Conservation (phyloP, 1,140 invertebrate genomes). For the Drosophila ercepeae region DNA sequence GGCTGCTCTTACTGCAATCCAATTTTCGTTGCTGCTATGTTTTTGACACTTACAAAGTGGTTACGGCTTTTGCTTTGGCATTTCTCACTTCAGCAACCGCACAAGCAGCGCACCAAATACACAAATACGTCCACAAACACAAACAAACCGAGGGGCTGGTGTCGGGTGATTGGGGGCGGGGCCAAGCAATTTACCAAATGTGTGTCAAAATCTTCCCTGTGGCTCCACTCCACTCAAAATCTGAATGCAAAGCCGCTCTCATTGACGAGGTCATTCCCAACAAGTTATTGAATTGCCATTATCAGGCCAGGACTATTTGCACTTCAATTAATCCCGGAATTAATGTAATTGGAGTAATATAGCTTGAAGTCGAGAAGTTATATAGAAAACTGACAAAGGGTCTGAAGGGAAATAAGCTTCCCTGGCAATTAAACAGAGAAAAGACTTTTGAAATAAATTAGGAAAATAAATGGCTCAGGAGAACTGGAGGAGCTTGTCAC, state of each 20-base stretch:
- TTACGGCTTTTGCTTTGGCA: constrained; percentile 81
- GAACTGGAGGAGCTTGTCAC: background rate
- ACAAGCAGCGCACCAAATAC: constrained; percentile 50
- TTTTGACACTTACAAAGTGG: constrained; percentile 81
- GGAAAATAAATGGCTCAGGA: background rate
- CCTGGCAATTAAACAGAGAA: background rate
- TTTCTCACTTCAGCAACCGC: constrained; percentile 81
- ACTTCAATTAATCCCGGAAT: constrained; percentile 43
- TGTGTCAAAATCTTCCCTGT: constrained; percentile 65
- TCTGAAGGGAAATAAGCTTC: too few relatives aligned
- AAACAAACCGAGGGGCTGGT: constrained; percentile 19
- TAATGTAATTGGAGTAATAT: constrained; percentile 6
- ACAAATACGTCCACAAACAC: constrained; percentile 12
- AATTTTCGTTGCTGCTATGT: constrained; percentile 79
- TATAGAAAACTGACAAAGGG: too few relatives aligned
- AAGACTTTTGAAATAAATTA: background rate
- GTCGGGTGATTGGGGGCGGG: background rate
- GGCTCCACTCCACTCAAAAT: constrained; percentile 24
- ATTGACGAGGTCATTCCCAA: constrained; percentile 77
- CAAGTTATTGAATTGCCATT: constrained; percentile 52
- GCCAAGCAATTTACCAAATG: constrained; percentile 73
- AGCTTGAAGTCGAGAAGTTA: too few relatives aligned
- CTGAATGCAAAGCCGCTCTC: constrained; percentile 13
- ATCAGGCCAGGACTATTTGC: constrained; percentile 21
- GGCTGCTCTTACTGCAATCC: constrained; percentile 65